Evolutionary conservation across 2,888 invertebrate genomes (phyloP), one percentile per base, ranked within the genome.

Genomic region (Calliphora vomitoria): DNA sequence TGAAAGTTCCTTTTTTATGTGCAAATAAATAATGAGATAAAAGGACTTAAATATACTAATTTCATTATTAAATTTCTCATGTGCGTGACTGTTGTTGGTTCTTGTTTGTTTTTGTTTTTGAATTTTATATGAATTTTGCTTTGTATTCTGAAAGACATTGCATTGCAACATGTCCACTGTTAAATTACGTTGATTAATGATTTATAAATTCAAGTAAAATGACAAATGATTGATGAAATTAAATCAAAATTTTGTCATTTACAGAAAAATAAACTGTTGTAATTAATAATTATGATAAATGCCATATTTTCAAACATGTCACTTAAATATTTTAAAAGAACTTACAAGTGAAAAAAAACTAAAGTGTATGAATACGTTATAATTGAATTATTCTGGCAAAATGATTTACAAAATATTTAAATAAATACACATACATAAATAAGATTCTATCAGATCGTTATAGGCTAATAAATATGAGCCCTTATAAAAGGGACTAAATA

Each of bases 221-320:
- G 47, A 20, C 68, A 47, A 47, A 68, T 68, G 47, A 68, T 68
- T 68, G n/a, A 44, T 68, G 44, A 68, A 47, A 47, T 47, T 0
- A 44, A 68, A 68, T 68, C 68, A 68, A 44, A 68, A 47, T 68
- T 68, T 47, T 68, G 68, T 44, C 68, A 47, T 68, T 47, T 20
- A 47, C 68, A 47, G 5, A 68, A 47, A 44, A 68, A 41, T 41
- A 66, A 47, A 68, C 20, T 13, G 68, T 68, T 47, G 15, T 25
- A 41, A 66, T 66, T 66, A 41, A 66, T 66, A 41, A 66, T 66
- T 66, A 20, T 66, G 66, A 38, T 66, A 41, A 66, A 66, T 20
- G 11, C 20, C 18, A 66, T 66, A 66, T 38, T 20, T 66, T 55
- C 3, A 55, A 20, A 20, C 20, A 20, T 11, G 18, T 8, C 8